A percentile compares a stretch with the other conserved stretches of the same genome.
Conservation (phyloP, 2,797 vertebrate genomes). For the Sebastes matsubarae region DNA sequence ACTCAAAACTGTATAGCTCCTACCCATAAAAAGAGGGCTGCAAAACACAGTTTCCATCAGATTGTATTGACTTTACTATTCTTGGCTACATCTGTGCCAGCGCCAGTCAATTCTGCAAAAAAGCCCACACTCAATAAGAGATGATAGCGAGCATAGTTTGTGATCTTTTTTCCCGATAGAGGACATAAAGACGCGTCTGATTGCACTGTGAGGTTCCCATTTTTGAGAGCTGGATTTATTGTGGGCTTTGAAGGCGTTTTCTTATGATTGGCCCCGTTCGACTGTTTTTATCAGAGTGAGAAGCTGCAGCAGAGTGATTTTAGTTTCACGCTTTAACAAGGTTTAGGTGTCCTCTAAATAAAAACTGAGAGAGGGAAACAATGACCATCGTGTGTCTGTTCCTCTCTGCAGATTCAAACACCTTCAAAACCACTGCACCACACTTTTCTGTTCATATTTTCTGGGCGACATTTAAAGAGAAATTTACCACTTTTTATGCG, state of each 20-base stretch:
- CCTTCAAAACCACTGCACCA: neutral
- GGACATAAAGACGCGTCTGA: neutral
- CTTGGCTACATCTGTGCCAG: neutral
- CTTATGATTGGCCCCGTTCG: neutral
- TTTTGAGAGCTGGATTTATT: neutral
- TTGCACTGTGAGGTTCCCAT: neutral
- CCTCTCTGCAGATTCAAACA: neutral
- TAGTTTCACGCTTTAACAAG: neutral
- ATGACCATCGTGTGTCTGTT: neutral
- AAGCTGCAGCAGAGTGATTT: neutral
- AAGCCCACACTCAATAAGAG: neutral
- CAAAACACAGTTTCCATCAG: neutral
- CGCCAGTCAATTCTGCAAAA: neutral
- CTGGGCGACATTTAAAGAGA: neutral
- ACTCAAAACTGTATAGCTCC: neutral
- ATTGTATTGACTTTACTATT: neutral
- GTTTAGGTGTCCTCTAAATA: neutral
- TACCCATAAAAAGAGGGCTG: neutral
- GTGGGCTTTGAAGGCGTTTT: neutral
- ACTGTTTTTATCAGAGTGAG: neutral
- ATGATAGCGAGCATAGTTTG: neutral
- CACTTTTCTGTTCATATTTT: neutral
- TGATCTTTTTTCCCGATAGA: neutral
- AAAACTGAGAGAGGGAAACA: neutral
- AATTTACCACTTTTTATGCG: neutral